Base-by-base conservation (phyloP, 1,140 invertebrate species). In the Drosophila kohkoa region DNA sequence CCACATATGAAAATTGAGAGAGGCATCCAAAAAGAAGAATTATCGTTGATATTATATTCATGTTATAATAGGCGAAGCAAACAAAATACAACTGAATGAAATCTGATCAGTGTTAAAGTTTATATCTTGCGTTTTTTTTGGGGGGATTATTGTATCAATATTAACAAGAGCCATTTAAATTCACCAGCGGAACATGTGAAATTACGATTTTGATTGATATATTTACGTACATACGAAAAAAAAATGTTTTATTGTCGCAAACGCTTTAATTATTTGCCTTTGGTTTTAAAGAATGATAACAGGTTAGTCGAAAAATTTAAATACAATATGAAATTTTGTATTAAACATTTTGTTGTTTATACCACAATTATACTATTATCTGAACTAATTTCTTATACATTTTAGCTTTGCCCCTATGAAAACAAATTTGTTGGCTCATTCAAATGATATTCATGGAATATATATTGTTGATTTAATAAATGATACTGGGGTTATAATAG, bases 401-500 rank as follows among this genome's bases (percentile, higher is more conserved):
- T 7, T 1, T 32, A 32, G 5, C 30, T 7, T 6, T 32, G 6
- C n/a, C n/a, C n/a, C n/a, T n/a, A n/a, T 32, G 10, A 10, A 41
- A 41, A 41, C 8, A 41, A 41, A n/a, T 10, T 15, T 46, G 15
- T 46, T 11, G 25, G n/a, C n/a, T n/a, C n/a, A n/a, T 32, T 32
- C 0, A 7, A 13, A 30, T 4, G 6, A 32, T 15, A 2, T 6
- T 32, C n/a, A 13, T 52, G 20, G 7, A 10, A 38, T 55, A 38
- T 16, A 32, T 32, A 32, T 15, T 41, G 32, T 41, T 57, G 35
- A 20, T 38, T 20, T 41, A 38, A 57, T 57, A 76, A 65, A 55
- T 77, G 16, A 77, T 62, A 60, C 65, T 72, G 15, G 20, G 63
- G 51, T 63, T 74, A 7, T 46, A 46, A 13, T 46, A 46, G 25